Percentiles rank a stretch among this genome's conserved stretches.
These are phyloP conservation scores for Drosophila obscura DNA, from an alignment of 1,140 invertebrate species.

Conservation along the genomic window DNA sequence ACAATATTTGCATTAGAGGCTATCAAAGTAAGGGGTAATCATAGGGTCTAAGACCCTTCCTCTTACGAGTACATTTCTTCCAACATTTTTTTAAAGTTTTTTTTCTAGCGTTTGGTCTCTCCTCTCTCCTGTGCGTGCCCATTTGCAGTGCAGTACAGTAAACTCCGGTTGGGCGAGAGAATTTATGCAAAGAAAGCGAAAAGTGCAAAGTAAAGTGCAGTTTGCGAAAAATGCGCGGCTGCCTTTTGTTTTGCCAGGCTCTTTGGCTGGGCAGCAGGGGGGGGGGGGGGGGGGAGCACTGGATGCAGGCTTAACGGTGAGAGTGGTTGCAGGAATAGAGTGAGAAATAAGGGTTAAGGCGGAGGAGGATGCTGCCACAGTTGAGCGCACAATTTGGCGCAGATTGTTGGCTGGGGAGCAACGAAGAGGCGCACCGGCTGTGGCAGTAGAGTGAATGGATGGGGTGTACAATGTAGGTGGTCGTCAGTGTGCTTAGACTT, in stretches of 20 bases:
- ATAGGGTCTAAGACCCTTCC: neutral
- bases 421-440: too few species aligned
- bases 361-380: conserved; percentile 33
- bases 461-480: conserved; percentile 12
- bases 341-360: conserved; percentile 11
- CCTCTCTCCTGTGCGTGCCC: conserved; percentile 55
- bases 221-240: conserved; percentile 66
- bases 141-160: conserved; percentile 66
- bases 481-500: conserved; percentile 31
- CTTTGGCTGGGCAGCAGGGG: conserved; percentile 33
- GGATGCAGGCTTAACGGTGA: conserved; percentile 2
- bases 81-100: conserved; percentile 38
- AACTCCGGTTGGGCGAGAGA: conserved; percentile 67
- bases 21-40: neutral
- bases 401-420: conserved; percentile 64
- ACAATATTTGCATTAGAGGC: too few species aligned
- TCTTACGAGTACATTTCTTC: too few species aligned
- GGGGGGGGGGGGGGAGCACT: too few species aligned
- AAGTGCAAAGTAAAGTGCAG: conserved; percentile 81
- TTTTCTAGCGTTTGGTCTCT: conserved; percentile 21
- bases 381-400: conserved; percentile 76
- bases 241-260: conserved; percentile 72
- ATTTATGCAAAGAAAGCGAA: conserved; percentile 82
- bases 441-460: neutral
- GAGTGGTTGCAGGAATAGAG: neutral